phyloP scores from a whole-genome alignment of 30 jellyfish, hydroid and myxozoan species.

The Haliclystus octoradiatus region DNA sequence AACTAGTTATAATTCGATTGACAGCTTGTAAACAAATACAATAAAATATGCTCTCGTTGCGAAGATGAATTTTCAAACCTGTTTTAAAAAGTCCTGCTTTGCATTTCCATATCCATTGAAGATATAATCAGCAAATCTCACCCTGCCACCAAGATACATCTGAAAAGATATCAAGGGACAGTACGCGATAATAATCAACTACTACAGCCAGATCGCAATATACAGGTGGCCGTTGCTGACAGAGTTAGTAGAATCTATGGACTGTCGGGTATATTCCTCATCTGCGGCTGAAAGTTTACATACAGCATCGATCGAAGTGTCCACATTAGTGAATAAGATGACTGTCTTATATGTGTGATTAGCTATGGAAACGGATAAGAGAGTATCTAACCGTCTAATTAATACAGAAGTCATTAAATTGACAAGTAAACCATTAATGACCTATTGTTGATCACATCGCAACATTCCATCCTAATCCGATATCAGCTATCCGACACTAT shows the following conservation, averaged over 20 bases:
- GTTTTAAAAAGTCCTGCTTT: constrained; percentile 52
- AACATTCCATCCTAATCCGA: neutral
- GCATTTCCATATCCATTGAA: constrained; percentile 87
- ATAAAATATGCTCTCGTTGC: neutral
- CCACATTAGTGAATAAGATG: neutral
- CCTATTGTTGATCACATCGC: neutral
- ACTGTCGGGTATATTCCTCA: neutral
- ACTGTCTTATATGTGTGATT: too few species aligned
- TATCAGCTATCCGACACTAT: neutral
- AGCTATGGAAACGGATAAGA: neutral
- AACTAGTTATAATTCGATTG: neutral
- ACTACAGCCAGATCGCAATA: neutral
- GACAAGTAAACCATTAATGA: neutral
- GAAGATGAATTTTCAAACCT: constrained; percentile 13
- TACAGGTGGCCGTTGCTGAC: neutral
- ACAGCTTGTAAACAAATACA: neutral
- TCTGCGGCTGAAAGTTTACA: neutral
- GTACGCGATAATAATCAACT: neutral
- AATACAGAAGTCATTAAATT: neutral
- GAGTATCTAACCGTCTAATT: neutral
- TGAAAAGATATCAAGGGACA: constrained; percentile 1
- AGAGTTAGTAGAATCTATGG: neutral
- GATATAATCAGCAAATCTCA: constrained; percentile 58
- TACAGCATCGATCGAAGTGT: neutral
- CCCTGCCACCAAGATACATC: constrained; percentile 67